Base-by-base conservation (phyloP, 2,888 invertebrate genomes). In the Ptilodon capucinus region DNA sequence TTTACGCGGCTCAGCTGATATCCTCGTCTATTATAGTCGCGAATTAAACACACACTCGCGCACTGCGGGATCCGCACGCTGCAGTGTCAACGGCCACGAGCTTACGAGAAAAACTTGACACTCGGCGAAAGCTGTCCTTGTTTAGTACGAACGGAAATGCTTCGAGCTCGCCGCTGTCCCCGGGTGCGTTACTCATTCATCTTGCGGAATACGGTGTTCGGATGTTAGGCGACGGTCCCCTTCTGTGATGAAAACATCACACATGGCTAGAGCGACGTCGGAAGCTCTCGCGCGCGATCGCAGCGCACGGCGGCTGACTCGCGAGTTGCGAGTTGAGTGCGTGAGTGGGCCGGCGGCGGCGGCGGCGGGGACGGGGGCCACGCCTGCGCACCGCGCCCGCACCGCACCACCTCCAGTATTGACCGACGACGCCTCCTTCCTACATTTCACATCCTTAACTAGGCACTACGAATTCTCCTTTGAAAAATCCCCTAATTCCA, bases 371-470 rank as follows among this genome's bases (percentile, higher is more conserved):
- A 64, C 71, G 77, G 79, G 79, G 76, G 77, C 80, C 85, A 83
- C 87, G 84, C 87, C 84, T 84, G 85, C 84, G 87, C 84, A 64
- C 80, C 79, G 74, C 81, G 64, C 80, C 81, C 84, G 80, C 86
- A 65, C 87, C 82, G 84, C 87, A 76, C 88, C 85, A 88, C 86
- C 88, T 86, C 80, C 85, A 85, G 89, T 91, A 91, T 91, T 89
- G 90, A 91, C 90, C 90, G 87, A 89, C 86, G 85, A 86, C 88
- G 88, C 89, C 90, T 89, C 86, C 86, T 87, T 86, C 83, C 85
- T 84, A 88, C 86, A 81, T 82, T 84, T 86, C 86, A 88, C 86
- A 85, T 90, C 89, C 88, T 89, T 91, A 90, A 87, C 89, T 84
- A 87, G 85, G 81, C 81, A 84, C 84, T 79, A 79, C 80, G 80